Percentiles rank a stretch among this genome's conserved stretches.
These are phyloP conservation scores for Equus przewalskii DNA, from an alignment of 2,113 vertebrate genomes.

Conservation along the genomic window DNA sequence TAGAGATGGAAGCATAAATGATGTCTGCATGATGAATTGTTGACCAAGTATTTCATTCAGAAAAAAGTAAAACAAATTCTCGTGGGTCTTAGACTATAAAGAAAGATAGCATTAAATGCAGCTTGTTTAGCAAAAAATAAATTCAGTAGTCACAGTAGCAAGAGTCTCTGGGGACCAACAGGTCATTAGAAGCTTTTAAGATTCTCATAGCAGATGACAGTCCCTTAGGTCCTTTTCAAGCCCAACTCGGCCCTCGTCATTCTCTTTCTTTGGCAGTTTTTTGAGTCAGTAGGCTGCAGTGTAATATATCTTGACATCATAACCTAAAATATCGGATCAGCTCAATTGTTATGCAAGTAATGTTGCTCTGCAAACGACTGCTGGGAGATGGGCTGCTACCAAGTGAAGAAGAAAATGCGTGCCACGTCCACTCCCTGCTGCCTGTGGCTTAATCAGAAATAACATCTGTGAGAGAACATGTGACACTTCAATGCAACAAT, in stretches of 20 bases:
- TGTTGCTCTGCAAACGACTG: conserved; percentile 75
- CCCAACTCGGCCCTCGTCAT: conserved; percentile 67
- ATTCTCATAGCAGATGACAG: conserved; percentile 78
- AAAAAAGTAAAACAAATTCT: conserved; percentile 63
- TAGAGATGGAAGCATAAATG: background rate
- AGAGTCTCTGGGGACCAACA: conserved; percentile 71
- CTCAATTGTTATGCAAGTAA: conserved; percentile 83
- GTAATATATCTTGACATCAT: conserved; percentile 82
- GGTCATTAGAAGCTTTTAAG: conserved; percentile 83
- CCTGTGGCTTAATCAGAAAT: conserved; percentile 83
- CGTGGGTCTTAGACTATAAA: background rate
- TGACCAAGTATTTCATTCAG: conserved; percentile 14
- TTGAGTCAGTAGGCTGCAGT: conserved; percentile 75
- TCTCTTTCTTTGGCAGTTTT: conserved; percentile 67
- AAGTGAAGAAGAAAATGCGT: conserved; percentile 74
- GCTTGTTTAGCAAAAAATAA: conserved; percentile 76
- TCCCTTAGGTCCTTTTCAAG: conserved; percentile 78
- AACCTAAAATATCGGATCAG: conserved; percentile 83
- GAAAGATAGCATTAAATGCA: conserved; percentile 62
- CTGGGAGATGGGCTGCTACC: conserved; percentile 66
- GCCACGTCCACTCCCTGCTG: conserved; percentile 82
- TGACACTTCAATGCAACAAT: conserved; percentile 70
- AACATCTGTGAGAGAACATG: conserved; percentile 78
- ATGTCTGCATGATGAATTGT: background rate
- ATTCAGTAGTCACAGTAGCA: conserved; percentile 61